Conservation (phyloP, 2,888 invertebrate species). For the Ectemnius cavifrons region DNA sequence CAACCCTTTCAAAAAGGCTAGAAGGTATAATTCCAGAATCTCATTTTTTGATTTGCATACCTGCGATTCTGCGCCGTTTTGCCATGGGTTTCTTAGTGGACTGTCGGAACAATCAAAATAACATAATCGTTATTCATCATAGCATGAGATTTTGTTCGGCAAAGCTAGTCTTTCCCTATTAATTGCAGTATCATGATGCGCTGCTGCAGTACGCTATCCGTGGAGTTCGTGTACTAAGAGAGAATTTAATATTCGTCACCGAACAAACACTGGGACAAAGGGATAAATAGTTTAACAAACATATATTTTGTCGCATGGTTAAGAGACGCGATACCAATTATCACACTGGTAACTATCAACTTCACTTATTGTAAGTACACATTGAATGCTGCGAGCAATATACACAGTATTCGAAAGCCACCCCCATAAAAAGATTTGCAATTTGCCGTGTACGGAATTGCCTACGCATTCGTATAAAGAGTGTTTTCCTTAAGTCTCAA, state of each 20-base stretch:
- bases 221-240: slow-evolving; percentile 18
- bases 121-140: slow-evolving; percentile 62
- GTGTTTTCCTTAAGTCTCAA: too few relatives aligned
- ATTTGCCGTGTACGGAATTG: neutral
- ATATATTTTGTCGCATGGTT: neutral
- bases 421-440: slow-evolving; percentile 7
- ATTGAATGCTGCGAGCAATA: slow-evolving; percentile 28
- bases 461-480: too few relatives aligned
- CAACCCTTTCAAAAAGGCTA: slow-evolving; percentile 49
- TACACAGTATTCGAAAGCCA: slow-evolving; percentile 14
- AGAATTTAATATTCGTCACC: slow-evolving; percentile 27
- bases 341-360: neutral
- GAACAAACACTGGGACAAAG: slow-evolving; percentile 70
- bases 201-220: slow-evolving; percentile 26
- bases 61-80: slow-evolving; percentile 77
- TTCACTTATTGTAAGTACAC: neutral
- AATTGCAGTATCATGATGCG: slow-evolving; percentile 33
- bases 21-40: slow-evolving; percentile 52
- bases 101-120: slow-evolving; percentile 76
- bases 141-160: slow-evolving; percentile 44
- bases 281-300: slow-evolving; percentile 37
- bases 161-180: slow-evolving; percentile 47
- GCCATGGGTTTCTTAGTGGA: slow-evolving; percentile 76
- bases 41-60: slow-evolving; percentile 69
- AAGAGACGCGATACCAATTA: too few relatives aligned